Base-by-base conservation (phyloP, 2,888 invertebrate species). In the Macaria notata region DNA sequence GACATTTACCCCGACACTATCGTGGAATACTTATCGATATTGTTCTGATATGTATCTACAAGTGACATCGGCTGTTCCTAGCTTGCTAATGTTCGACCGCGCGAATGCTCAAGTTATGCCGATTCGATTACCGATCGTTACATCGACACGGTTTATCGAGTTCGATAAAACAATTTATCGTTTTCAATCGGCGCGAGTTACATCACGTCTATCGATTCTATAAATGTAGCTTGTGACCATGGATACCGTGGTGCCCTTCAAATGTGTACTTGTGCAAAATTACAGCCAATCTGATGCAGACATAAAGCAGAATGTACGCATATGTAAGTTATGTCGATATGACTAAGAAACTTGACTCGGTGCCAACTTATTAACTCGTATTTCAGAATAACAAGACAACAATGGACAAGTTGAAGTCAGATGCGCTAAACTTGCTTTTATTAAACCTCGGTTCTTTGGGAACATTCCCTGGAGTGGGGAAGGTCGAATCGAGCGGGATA, bases 1-100 rank as follows among this genome's bases (percentile, higher is more conserved):
- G 67, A 65, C 66, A 64, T 63, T 58, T 59, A 59, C 49, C 63
- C 59, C 55, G 73, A 65, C 65, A 67, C 56, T 66, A 71, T 72
- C 72, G 56, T 44, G 46, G 46, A 46, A 63, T 57, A 63, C 62
- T 70, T 68, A 72, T 71, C 72, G 67, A 69, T 66, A 68, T 71
- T 68, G 68, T 66, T 62, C 64, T 62, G 71, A 74, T 73, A 66
- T 62, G 42, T 66, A 73, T 75, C 70, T 59, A 66, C 65, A 61
- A 60, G 62, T 54, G 73, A 68, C 71, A 62, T 62, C 61, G 57
- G 50, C 61, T 63, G 66, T 66, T 73, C 67, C 57, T 56, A 62
- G 63, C 54, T 56, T 44, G 59, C 65, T 56, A 66, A 68, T 60
- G 67, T 64, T 63, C 63, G 50, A 47, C 49, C 46, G 51, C 61